Percentiles rank a stretch among this genome's conserved stretches.
Evolutionary conservation across 2,797 vertebrate genomes (phyloP).

Genomic region (Enteromius paludinosus): DNA sequence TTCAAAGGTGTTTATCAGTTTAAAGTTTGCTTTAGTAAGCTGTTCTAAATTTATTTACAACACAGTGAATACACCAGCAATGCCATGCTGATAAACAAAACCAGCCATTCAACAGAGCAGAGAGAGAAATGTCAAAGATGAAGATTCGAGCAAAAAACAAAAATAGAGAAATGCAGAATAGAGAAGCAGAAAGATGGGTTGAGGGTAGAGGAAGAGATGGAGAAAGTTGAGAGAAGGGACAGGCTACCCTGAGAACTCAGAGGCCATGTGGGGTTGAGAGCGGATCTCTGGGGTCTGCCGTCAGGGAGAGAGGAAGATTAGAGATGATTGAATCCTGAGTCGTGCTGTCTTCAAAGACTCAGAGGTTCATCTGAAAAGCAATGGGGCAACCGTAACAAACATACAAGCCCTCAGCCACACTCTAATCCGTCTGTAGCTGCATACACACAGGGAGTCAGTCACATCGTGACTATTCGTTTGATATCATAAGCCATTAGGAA

Average conservation of each 20-base stretch:
- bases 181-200: neutral
- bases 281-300: constrained; percentile 48
- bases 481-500: neutral
- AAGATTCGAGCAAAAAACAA: constrained; percentile 16
- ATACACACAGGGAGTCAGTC: neutral
- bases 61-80: neutral
- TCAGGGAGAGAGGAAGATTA: constrained; percentile 58
- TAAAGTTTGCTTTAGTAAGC: too few relatives aligned
- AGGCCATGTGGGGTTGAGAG: constrained; percentile 37
- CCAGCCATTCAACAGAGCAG: neutral
- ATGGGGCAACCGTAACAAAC: constrained; percentile 38
- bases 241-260: constrained; percentile 38
- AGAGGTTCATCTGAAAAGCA: constrained; percentile 50
- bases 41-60: neutral
- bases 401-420: constrained; percentile 30
- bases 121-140: neutral
- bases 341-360: constrained; percentile 63
- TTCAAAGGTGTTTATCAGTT: too few relatives aligned
- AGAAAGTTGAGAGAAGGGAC: constrained; percentile 46
- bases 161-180: constrained; percentile 10
- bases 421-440: constrained; percentile 8
- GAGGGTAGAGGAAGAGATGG: constrained; percentile 36
- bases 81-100: neutral
- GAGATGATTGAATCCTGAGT: constrained; percentile 66
- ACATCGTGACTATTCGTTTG: neutral